Conservation (phyloP, 2,888 invertebrate species). For the Ornithoptera alexandrae region DNA sequence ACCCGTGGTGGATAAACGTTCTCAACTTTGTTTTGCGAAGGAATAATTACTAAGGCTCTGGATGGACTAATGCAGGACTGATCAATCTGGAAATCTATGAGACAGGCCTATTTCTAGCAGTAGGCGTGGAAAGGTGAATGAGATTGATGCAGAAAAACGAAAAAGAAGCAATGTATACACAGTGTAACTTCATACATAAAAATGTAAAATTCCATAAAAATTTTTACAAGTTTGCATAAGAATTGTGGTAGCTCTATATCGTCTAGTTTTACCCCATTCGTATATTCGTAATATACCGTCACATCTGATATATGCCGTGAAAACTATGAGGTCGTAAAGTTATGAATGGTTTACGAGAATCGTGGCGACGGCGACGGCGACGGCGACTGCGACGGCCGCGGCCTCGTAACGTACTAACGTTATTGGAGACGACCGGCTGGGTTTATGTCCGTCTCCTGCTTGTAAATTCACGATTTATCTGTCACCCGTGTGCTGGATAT, state of each 20-base stretch:
- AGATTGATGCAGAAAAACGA: too few species aligned
- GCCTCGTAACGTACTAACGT: constrained; percentile 20
- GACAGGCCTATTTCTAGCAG: too few species aligned
- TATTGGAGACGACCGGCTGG: constrained; percentile 30
- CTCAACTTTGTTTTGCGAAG: too few species aligned
- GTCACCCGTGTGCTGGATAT: constrained; percentile 2
- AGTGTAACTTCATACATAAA: not conserved
- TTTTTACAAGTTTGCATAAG: constrained; percentile 12
- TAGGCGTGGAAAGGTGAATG: too few species aligned
- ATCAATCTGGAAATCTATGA: too few species aligned
- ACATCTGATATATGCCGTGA: constrained; percentile 24
- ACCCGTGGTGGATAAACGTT: too few species aligned
- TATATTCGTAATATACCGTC: constrained; percentile 30
- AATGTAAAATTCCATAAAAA: constrained; percentile 24
- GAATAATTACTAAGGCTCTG: too few species aligned
- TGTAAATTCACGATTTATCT: constrained; percentile 36
- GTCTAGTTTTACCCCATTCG: constrained; percentile 17
- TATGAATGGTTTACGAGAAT: constrained; percentile 32
- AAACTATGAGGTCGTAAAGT: constrained; percentile 28
- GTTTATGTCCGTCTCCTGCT: constrained; percentile 27
- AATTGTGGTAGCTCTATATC: not conserved
- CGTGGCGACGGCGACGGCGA: constrained; percentile 24
- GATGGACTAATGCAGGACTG: too few species aligned
- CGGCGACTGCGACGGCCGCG: constrained; percentile 22
- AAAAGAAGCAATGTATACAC: too few species aligned